Evolutionary conservation across 2,113 vertebrate genomes (phyloP).

Genomic region (Scomber colias): DNA sequence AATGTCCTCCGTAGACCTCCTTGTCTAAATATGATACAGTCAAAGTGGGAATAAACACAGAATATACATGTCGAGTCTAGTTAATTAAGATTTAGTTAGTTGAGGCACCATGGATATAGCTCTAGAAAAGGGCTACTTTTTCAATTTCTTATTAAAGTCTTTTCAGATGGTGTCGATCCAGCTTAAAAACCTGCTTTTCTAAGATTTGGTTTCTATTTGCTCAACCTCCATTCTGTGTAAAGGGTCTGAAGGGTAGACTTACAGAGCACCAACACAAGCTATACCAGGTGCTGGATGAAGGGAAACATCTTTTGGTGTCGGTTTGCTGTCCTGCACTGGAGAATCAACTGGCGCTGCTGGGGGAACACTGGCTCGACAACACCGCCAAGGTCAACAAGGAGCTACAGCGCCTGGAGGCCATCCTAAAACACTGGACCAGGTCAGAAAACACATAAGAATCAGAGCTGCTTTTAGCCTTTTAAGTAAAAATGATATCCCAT

Average conservation of each 20-base stretch:
- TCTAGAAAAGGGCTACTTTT: no score
- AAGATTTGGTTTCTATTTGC: background rate
- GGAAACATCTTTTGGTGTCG: conserved; percentile 91
- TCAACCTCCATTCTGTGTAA: conserved; percentile 2
- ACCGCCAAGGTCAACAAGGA: conserved; percentile 92
- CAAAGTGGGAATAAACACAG: no score
- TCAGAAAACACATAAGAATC: conserved; percentile 65
- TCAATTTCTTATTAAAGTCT: no score
- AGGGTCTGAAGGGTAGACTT: conserved; percentile 91
- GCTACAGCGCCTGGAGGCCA: conserved; percentile 92
- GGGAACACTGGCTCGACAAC: conserved; percentile 92
- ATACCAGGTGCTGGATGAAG: conserved; percentile 92
- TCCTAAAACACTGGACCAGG: conserved; percentile 97
- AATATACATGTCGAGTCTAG: no score
- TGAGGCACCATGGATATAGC: no score
- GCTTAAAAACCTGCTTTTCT: background rate
- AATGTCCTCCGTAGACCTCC: no score
- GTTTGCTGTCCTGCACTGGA: conserved; percentile 92
- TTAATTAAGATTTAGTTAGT: no score
- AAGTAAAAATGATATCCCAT: background rate
- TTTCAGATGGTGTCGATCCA: background rate
- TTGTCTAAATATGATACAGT: no score
- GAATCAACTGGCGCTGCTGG: conserved; percentile 90
- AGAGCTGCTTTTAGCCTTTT: background rate
- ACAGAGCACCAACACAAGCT: conserved; percentile 92